Conservation (phyloP, 2,113 vertebrate species). For the Stegostoma tigrinum region DNA sequence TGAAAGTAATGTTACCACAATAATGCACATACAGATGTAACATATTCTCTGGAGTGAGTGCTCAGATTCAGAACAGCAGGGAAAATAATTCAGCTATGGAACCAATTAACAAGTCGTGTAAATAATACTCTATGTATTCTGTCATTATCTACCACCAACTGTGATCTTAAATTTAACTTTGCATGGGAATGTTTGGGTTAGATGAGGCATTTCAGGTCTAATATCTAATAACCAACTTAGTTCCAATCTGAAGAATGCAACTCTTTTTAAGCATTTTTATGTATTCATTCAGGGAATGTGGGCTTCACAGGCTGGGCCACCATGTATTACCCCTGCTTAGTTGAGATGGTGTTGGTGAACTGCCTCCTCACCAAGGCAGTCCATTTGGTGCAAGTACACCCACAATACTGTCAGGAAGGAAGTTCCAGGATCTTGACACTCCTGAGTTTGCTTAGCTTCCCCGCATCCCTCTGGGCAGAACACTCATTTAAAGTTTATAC, state of each 20-base stretch:
- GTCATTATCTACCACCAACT: neutral
- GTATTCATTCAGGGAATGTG: neutral
- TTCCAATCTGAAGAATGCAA: neutral
- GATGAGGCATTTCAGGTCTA: neutral
- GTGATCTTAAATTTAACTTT: neutral
- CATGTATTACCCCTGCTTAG: too few species aligned
- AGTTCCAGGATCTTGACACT: too few species aligned
- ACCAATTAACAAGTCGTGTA: constrained; percentile 1
- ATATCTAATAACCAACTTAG: neutral
- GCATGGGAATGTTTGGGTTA: neutral
- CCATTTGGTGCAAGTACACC: too few species aligned
- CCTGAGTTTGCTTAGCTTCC: neutral
- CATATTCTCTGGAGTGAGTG: neutral
- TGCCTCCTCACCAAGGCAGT: too few species aligned
- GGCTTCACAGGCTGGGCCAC: too few species aligned
- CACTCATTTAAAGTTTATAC: neutral
- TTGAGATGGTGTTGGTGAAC: too few species aligned
- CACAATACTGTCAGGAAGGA: too few species aligned
- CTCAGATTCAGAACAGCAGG: neutral
- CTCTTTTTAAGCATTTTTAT: neutral
- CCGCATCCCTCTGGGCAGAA: neutral
- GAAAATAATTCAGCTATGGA: neutral
- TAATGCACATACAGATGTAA: neutral
- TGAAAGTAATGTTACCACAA: neutral
- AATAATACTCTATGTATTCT: neutral